phyloP scores from a whole-genome alignment of 2,113 vertebrate species.

The Lichenostomus cassidix region DNA sequence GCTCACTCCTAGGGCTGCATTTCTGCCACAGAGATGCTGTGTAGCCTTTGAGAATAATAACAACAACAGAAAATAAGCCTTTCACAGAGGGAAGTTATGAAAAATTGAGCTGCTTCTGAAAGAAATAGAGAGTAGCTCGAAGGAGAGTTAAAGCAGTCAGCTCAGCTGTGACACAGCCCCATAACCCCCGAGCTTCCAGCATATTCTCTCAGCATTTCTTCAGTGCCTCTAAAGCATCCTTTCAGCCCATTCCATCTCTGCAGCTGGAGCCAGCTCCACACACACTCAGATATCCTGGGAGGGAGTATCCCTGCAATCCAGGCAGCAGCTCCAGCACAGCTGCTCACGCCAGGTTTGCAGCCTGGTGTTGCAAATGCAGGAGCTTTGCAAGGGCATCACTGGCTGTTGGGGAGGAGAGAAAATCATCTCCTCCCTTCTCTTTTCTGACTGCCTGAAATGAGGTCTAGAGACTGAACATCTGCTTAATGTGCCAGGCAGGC shows the following conservation, averaged over 20 bases:
- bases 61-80: background rate
- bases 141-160: background rate
- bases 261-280: background rate
- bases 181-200: background rate
- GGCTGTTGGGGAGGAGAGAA: background rate
- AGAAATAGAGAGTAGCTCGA: background rate
- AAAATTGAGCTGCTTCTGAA: background rate
- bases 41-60: background rate
- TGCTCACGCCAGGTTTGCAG: background rate
- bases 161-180: background rate
- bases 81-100: background rate
- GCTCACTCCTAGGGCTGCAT: background rate
- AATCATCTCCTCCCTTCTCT: background rate
- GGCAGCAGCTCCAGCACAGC: background rate
- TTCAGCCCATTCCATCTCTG: background rate
- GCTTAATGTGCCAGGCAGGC: background rate
- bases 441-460: background rate
- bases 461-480: background rate
- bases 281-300: background rate
- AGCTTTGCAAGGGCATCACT: background rate
- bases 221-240: background rate
- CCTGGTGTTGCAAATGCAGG: rapidly evolving
- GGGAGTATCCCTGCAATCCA: background rate
- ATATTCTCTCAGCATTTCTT: background rate
- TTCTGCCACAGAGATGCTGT: background rate